phyloP scores from a whole-genome alignment of 92 coral and sea anemone genomes.

The Pocillopora meandrina region DNA sequence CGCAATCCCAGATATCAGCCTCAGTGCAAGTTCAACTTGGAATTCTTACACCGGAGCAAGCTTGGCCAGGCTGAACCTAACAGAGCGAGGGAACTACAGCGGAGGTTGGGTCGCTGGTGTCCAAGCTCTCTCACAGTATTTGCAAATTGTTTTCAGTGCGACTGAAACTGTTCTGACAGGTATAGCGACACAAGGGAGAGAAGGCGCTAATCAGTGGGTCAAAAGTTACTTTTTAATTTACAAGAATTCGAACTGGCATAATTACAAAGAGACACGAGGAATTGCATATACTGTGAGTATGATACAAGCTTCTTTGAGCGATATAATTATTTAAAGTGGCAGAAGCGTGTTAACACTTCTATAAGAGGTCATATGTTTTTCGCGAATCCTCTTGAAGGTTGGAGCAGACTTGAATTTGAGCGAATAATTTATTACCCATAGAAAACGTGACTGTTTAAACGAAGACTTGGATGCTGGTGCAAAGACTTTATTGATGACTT shows the following conservation, averaged over 20 bases:
- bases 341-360: too few species aligned
- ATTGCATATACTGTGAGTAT: background rate
- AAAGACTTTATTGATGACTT: too few species aligned
- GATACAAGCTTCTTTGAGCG: too few species aligned
- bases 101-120: background rate
- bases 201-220: background rate
- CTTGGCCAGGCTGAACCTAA: background rate
- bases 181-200: background rate
- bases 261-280: background rate
- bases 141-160: background rate
- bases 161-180: background rate
- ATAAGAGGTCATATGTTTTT: too few species aligned
- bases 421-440: too few species aligned
- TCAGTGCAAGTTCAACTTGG: background rate
- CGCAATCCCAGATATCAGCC: background rate
- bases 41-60: background rate
- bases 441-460: too few species aligned
- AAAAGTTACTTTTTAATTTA: background rate
- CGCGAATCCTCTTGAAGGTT: too few species aligned
- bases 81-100: background rate
- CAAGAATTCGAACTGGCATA: background rate
- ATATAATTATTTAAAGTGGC: too few species aligned
- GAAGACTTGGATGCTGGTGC: too few species aligned
- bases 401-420: too few species aligned
- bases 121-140: background rate